Evolutionary conservation across 2,797 vertebrate genomes (phyloP).

Genomic region (Hybognathus amarus): DNA sequence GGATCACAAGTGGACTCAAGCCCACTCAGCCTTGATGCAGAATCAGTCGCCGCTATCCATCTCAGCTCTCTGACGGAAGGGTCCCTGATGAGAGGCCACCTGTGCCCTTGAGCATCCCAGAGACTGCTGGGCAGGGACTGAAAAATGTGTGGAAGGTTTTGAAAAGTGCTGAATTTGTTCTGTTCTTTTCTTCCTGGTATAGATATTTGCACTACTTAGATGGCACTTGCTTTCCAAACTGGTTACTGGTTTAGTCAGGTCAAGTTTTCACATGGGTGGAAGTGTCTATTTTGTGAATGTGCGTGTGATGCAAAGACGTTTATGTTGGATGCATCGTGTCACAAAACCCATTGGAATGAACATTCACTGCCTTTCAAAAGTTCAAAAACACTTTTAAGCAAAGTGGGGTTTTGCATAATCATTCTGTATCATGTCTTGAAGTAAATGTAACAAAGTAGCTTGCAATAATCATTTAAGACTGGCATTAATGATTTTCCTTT

Average conservation of each 20-base stretch:
- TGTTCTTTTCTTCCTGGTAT: neutral
- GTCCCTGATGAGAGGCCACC: slow-evolving; percentile 63
- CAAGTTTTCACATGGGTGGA: neutral
- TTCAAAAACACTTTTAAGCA: neutral
- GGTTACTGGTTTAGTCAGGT: neutral
- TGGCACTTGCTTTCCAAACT: neutral
- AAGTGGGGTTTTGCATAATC: neutral
- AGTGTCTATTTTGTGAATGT: neutral
- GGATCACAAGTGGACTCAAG: slow-evolving; percentile 49
- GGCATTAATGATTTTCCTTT: neutral
- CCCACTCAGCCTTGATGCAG: slow-evolving; percentile 57
- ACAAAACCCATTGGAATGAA: neutral
- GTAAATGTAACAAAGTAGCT: neutral
- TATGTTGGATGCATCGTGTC: neutral
- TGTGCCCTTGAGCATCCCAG: slow-evolving; percentile 66
- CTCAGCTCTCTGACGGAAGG: slow-evolving; percentile 65
- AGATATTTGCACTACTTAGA: neutral
- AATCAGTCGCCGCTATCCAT: slow-evolving; percentile 48
- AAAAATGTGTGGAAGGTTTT: slow-evolving; percentile 53
- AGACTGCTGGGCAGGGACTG: slow-evolving; percentile 50
- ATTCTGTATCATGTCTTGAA: neutral
- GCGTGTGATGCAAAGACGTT: neutral
- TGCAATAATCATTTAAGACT: neutral
- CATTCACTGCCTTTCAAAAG: neutral
- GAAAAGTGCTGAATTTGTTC: slow-evolving; percentile 46